Base-by-base conservation (phyloP, 2,113 vertebrate genomes). In the Pomatorhinus ruficollis region DNA sequence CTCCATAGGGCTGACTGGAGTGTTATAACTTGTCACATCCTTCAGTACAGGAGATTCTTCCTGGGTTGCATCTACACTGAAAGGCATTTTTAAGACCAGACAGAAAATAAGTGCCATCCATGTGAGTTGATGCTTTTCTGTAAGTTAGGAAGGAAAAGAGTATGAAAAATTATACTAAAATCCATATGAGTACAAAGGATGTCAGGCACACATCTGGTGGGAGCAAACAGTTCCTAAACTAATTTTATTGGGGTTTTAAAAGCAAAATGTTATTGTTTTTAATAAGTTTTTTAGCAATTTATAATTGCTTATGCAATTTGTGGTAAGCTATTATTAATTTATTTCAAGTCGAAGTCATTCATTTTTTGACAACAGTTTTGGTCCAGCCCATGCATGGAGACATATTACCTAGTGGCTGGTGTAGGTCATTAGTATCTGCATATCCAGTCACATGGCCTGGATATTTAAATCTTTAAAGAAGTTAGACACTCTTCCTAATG, bases 151-250 rank as follows among this genome's bases (percentile, higher is more conserved):
- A 60, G 31, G 12, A 49, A 71, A n/a, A 65, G 4, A 28, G 7
- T 28, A 22, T 37, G 31, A 63, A 71, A 87, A 85, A 44, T 42
- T 33, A 10, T 12, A 20, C 44, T 28, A 13, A 71, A 82, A 66
- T 50, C 5, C 1, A 0, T 28, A 0, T 28, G 40, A 79, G 5
- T 69, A 31, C n/a, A 76, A 69, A 76, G 12, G 24, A 37, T 1
- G 1, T 11, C 61, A 61, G 47, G 11, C 7, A 2, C 28, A 45
- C 7, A 40, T 52, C 63, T 86, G 27, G 9, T 60, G 18, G 37
- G 37, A 90, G 54, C 5, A 94, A 93, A 70, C 9, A 15, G 3
- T 42, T 89, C 25, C 54, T 50, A 63, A 81, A 53, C 10, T 47
- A 66, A 74, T 77, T 88, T 83, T 88, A 52, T 53, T 44, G 35